Base-by-base conservation (phyloP, 2,888 invertebrate species). In the Chloroclystis v-ata region DNA sequence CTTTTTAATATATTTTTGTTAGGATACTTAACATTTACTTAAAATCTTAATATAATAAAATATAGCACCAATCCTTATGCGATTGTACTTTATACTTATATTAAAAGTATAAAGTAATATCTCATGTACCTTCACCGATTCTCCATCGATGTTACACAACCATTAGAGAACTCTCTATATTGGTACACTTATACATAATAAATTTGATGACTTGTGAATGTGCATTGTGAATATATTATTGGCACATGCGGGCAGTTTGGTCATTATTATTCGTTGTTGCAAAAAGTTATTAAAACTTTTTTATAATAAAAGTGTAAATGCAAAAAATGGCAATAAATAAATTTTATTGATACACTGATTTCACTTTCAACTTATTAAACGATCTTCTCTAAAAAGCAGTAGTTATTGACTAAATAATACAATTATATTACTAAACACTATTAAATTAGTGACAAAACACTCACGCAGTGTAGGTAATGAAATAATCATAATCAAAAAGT, bases 281-380 rank as follows among this genome's bases (percentile, higher is more conserved):
- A 64, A 69, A 64, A 70, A 70, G 69, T 78, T 70, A 69, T 73
- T 63, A 72, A 75, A 70, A n/a, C n/a, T n/a, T 67, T 74, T 46
- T 70, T 73, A 75, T 14, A 73, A 71, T n/a, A 74, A 71, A 70
- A 77, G 69, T 72, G 78, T 86, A 87, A 87, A 87, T 87, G 86
- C 86, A 85, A 79, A 75, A 76, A 83, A 87, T 86, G 86, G 86
- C 86, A 84, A 83, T 75, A 78, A 33, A n/a, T 20, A 29, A 54
- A 43, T 72, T 72, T 71, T n/a, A n/a, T 70, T 69, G 35, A 35
- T 35, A 20, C 35, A 35, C 20, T 77, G 67, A 71, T 74, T 78
- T 70, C 54, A 72, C 64, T 70, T 68, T 67, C 61, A 4, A 56
- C 63, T 67, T 56, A 60, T 64, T 62, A 56, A n/a, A 47, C 63